Evolutionary conservation across 2,888 invertebrate species (phyloP).

Genomic region (Cheilosia impressa): DNA sequence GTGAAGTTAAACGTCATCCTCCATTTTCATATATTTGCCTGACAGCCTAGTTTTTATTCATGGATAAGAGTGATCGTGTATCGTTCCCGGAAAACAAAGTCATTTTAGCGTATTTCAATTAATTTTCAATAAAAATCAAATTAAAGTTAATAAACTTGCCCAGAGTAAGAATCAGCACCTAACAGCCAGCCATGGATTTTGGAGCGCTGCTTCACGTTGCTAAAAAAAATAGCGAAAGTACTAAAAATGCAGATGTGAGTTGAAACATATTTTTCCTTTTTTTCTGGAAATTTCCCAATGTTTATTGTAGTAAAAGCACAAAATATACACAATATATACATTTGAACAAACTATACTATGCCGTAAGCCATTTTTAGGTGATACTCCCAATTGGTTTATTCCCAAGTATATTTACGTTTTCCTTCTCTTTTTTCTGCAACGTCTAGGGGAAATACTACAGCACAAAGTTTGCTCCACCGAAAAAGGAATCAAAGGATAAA

Average conservation of each 20-base stretch:
- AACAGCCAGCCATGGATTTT: slow-evolving; percentile 85
- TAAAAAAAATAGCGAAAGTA: slow-evolving; percentile 85
- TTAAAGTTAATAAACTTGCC: background rate
- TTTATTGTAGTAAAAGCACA: background rate
- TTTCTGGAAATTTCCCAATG: slow-evolving; percentile 24
- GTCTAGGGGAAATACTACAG: slow-evolving; percentile 87
- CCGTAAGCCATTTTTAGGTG: background rate
- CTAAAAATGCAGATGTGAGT: slow-evolving; percentile 81
- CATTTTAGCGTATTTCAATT: slow-evolving; percentile 60
- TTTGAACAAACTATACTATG: background rate
- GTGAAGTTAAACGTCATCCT: slow-evolving; percentile 25
- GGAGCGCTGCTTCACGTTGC: slow-evolving; percentile 86
- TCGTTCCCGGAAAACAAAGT: slow-evolving; percentile 19
- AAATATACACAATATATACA: background rate
- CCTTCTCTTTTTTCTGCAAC: slow-evolving; percentile 23
- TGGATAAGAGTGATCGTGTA: slow-evolving; percentile 67
- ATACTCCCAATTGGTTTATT: no score
- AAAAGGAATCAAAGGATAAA: slow-evolving; percentile 89
- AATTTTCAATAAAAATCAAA: slow-evolving; percentile 64
- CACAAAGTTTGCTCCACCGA: slow-evolving; percentile 92
- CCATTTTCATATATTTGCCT: slow-evolving; percentile 14
- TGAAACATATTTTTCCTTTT: slow-evolving; percentile 21
- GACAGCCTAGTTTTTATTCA: slow-evolving; percentile 70
- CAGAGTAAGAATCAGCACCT: background rate
- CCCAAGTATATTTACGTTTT: background rate